Evolutionary conservation across 2,797 vertebrate species (phyloP).

Genomic region (Pantherophis alleghaniensis): DNA sequence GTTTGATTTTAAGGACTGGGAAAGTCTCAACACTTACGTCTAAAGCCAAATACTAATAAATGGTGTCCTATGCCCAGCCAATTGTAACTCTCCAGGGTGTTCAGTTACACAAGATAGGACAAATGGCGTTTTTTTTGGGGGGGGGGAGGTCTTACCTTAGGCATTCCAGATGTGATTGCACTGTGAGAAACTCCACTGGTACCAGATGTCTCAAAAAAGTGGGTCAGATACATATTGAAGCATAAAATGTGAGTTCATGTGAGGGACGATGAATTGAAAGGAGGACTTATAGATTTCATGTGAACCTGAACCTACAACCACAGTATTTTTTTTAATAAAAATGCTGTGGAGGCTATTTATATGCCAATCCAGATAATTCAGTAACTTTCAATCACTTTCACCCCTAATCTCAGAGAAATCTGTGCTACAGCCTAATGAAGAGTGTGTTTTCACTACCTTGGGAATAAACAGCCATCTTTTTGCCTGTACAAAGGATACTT

Average conservation of each 20-base stretch:
- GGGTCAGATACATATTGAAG: neutral
- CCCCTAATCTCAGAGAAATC: conserved; percentile 81
- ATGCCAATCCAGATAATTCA: neutral
- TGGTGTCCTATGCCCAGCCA: neutral
- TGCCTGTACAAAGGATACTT: conserved; percentile 84
- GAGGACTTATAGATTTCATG: neutral
- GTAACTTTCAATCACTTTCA: neutral
- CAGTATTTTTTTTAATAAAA: neutral
- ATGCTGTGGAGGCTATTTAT: neutral
- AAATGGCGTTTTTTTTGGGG: neutral
- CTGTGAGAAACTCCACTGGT: neutral
- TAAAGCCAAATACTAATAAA: neutral
- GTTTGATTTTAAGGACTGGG: neutral
- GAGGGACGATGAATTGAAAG: neutral
- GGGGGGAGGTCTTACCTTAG: neutral
- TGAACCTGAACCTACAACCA: neutral
- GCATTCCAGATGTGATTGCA: neutral
- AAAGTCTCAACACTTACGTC: neutral
- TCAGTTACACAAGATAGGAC: neutral
- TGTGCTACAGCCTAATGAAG: conserved; percentile 90
- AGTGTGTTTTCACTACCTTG: conserved; percentile 94
- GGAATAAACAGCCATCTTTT: conserved; percentile 97
- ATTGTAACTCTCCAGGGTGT: neutral
- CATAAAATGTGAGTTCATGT: neutral
- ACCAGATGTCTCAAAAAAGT: neutral